Conservation (phyloP, 2,888 invertebrate genomes). For the Mythimna pallens region DNA sequence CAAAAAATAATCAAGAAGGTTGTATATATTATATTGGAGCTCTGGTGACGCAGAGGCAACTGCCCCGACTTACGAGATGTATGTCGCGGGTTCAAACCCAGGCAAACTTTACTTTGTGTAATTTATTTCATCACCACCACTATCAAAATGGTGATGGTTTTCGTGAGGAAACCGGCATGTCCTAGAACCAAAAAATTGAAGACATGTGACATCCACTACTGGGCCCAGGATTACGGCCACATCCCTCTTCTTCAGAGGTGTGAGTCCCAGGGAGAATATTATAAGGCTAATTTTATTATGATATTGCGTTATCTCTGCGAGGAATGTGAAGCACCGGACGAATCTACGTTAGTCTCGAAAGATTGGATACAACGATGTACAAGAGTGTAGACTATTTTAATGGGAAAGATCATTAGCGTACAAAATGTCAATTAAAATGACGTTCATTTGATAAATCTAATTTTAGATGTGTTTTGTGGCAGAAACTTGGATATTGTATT, state of each 20-base stretch:
- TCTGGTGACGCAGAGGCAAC: too few relatives aligned
- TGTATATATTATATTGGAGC: not conserved
- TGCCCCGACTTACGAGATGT: too few relatives aligned
- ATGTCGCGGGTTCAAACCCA: too few relatives aligned
- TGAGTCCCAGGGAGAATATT: too few relatives aligned
- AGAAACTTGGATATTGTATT: constrained; percentile 26
- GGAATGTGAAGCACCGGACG: constrained; percentile 32
- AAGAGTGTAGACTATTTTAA: constrained; percentile 55
- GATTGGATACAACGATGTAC: constrained; percentile 35
- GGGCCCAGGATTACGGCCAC: too few relatives aligned
- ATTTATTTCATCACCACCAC: too few relatives aligned
- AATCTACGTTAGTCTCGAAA: constrained; percentile 45
- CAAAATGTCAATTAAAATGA: constrained; percentile 43
- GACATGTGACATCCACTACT: too few relatives aligned
- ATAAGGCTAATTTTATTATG: not conserved
- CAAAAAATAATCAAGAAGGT: constrained; percentile 29
- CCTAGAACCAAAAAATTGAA: too few relatives aligned
- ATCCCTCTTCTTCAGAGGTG: too few relatives aligned
- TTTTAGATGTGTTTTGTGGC: constrained; percentile 39
- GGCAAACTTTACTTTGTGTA: too few relatives aligned
- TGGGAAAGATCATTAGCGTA: constrained; percentile 53
- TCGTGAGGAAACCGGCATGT: too few relatives aligned
- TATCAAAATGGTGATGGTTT: too few relatives aligned
- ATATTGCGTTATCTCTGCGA: constrained; percentile 18
- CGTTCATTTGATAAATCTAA: constrained; percentile 46